phyloP scores from a whole-genome alignment of 92 coral and sea anemone genomes.

The Umimayanthus chanpuru region DNA sequence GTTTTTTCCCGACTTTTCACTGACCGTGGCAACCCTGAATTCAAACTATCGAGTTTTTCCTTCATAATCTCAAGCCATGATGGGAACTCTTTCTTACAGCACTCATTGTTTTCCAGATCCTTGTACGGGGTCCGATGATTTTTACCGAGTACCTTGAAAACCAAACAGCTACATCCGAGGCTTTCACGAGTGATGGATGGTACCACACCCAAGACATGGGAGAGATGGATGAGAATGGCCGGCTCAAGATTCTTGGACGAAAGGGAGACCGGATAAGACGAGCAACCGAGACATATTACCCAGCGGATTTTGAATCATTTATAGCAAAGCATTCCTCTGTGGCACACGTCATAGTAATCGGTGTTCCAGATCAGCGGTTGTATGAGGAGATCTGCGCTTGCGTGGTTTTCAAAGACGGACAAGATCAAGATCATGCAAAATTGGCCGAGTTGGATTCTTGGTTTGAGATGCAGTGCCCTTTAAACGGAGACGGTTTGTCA shows the following conservation, averaged over 20 bases:
- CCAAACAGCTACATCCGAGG: background rate
- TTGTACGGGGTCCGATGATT: background rate
- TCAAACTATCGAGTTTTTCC: background rate
- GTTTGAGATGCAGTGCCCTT: background rate
- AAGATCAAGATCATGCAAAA: background rate
- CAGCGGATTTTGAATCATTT: background rate
- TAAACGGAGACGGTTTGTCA: background rate
- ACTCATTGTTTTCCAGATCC: background rate
- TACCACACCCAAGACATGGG: background rate
- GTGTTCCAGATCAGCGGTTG: constrained; percentile 12
- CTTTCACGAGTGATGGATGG: constrained; percentile 1
- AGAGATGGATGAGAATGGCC: constrained; percentile 7
- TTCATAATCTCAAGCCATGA: too few relatives aligned
- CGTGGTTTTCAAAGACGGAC: constrained; percentile 3
- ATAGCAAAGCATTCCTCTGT: background rate
- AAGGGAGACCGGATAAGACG: background rate
- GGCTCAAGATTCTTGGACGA: constrained; percentile 1
- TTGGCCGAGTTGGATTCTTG: background rate
- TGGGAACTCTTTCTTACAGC: background rate
- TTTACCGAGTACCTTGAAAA: background rate
- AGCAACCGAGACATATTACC: background rate
- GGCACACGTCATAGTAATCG: background rate
- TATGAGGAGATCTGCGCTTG: constrained; percentile 5
- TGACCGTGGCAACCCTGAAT: too few relatives aligned
- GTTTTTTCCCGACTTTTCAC: too few relatives aligned